phyloP scores from a whole-genome alignment of 2,888 invertebrate genomes.

The Eledone cirrhosa region DNA sequence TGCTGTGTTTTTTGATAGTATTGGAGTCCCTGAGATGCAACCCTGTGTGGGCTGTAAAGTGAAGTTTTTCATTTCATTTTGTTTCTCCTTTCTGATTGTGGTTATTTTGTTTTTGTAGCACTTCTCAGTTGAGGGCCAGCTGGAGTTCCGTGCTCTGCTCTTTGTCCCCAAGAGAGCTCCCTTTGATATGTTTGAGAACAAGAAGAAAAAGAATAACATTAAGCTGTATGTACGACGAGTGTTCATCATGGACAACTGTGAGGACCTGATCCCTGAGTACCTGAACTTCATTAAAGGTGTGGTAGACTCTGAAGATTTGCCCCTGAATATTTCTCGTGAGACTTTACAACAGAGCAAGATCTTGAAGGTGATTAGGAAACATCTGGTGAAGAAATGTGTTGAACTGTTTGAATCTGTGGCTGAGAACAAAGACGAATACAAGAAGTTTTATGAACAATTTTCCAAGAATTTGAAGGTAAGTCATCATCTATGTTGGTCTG shows the following conservation, averaged over 20 bases:
- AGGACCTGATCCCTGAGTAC: constrained; percentile 98
- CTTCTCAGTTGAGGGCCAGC: constrained; percentile 68
- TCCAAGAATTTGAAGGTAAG: constrained; percentile 86
- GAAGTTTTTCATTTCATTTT: no score
- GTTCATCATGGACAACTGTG: constrained; percentile 99
- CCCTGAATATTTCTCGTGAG: constrained; percentile 98
- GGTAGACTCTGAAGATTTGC: constrained; percentile 98
- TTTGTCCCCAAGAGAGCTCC: constrained; percentile 93
- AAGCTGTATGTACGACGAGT: constrained; percentile 97
- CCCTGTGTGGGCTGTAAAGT: no score
- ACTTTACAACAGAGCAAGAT: constrained; percentile 99
- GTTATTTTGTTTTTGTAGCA: constrained; percentile 55
- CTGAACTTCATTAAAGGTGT: constrained; percentile 85
- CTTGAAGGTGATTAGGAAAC: constrained; percentile 97
- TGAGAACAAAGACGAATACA: constrained; percentile 97
- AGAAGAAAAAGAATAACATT: constrained; percentile 98
- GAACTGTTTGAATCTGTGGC: constrained; percentile 95
- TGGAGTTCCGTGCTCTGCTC: constrained; percentile 92
- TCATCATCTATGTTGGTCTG: constrained; percentile 82
- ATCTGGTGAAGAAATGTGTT: constrained; percentile 97
- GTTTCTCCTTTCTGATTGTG: constrained; percentile 65
- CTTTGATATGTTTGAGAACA: constrained; percentile 97
- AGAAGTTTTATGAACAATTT: constrained; percentile 99
- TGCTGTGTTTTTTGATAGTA: constrained; percentile 97
- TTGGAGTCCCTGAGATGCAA: constrained; percentile 98